Percentiles rank a stretch among this genome's conserved stretches.
These are phyloP conservation scores for Loxodonta africana DNA, from an alignment of 2,113 vertebrate species.

Conservation along the genomic window DNA sequence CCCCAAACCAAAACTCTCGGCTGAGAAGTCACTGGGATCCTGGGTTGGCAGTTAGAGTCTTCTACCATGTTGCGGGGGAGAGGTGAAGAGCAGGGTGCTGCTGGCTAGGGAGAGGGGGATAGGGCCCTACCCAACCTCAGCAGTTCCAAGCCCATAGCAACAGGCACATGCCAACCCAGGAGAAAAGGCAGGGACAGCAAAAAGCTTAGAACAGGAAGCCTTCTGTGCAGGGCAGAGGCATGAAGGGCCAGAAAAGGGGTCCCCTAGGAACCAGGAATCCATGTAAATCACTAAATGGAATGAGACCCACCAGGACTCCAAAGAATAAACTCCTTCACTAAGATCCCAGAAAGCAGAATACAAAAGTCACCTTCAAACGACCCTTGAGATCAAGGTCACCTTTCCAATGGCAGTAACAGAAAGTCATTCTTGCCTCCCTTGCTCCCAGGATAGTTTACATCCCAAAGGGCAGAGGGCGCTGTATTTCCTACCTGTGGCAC, in stretches of 20 bases:
- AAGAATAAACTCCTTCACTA: not conserved
- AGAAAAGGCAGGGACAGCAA: not conserved
- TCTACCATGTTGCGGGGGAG: not conserved
- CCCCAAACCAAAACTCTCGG: not conserved
- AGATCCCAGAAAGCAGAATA: not conserved
- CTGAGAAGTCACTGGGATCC: not conserved
- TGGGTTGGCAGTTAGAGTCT: not conserved
- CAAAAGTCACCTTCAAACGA: not conserved
- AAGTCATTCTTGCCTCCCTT: not conserved
- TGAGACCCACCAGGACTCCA: not conserved
- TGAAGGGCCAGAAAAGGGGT: not conserved
- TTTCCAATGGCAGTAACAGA: not conserved
- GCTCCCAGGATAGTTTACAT: not conserved
- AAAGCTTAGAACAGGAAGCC: not conserved
- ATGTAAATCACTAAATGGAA: not conserved
- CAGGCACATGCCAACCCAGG: not conserved
- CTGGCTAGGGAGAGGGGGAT: not conserved
- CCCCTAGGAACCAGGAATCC: not conserved
- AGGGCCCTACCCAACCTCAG: too few relatives aligned
- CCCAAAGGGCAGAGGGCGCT: not conserved
- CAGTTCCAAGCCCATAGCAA: not conserved
- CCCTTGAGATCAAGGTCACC: constrained; percentile 28
- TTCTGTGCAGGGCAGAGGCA: not conserved
- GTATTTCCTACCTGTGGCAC: not conserved
- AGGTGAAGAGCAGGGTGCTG: not conserved